Conservation (phyloP, 2,113 vertebrate species). For the Callopanchax toddi region DNA sequence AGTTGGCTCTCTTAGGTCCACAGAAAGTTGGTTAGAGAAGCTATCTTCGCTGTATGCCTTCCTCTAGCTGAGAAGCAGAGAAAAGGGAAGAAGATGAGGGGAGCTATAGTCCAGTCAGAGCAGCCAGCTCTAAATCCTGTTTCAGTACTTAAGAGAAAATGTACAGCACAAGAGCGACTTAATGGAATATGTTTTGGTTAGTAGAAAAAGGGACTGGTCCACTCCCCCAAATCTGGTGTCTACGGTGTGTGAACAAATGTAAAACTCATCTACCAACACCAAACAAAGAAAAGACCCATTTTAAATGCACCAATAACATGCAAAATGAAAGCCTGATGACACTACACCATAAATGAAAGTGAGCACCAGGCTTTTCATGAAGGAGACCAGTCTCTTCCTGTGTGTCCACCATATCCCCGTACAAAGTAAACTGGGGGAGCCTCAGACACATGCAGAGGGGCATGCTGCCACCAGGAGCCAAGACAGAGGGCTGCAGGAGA, state of each 20-base stretch:
- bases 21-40: slow-evolving; percentile 76
- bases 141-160: slow-evolving; percentile 61
- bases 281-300: slow-evolving; percentile 13
- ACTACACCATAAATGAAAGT: slow-evolving; percentile 6
- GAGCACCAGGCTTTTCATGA: slow-evolving; percentile 48
- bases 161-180: slow-evolving; percentile 62
- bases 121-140: slow-evolving; percentile 64
- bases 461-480: slow-evolving; percentile 75
- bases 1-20: slow-evolving; percentile 70
- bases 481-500: slow-evolving; percentile 70
- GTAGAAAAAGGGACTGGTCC: slow-evolving; percentile 67
- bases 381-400: slow-evolving; percentile 63
- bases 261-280: slow-evolving; percentile 24
- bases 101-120: slow-evolving; percentile 60
- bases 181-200: slow-evolving; percentile 67
- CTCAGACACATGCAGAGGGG: slow-evolving; percentile 69
- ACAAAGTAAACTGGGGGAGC: slow-evolving; percentile 24
- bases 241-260: slow-evolving; percentile 1
- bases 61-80: slow-evolving; percentile 69
- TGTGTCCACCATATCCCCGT: slow-evolving; percentile 55
- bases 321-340: slow-evolving; percentile 35
- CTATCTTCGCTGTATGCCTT: slow-evolving; percentile 65
- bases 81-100: slow-evolving; percentile 38
- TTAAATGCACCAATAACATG: slow-evolving; percentile 48
- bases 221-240: slow-evolving; percentile 54